A percentile compares a stretch with the other conserved stretches of the same genome.
These are phyloP conservation scores for Leucoraja erinaceus DNA, from an alignment of 2,113 vertebrate genomes.

Conservation along the genomic window DNA sequence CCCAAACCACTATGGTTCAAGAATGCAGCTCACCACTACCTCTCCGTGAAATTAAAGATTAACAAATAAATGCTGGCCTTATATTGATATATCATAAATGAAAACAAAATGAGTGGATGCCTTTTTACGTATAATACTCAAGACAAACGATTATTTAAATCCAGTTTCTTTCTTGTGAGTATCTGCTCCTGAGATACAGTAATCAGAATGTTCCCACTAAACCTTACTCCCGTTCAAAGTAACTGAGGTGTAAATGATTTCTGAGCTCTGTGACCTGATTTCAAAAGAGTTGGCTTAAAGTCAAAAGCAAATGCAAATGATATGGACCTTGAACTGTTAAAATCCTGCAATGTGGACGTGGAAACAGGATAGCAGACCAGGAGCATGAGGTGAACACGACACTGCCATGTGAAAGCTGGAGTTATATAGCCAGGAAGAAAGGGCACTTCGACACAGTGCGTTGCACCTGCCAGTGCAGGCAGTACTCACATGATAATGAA, in stretches of 20 bases:
- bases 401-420: neutral
- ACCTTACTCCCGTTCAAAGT: neutral
- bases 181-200: neutral
- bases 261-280: neutral
- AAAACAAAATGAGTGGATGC: too few species aligned
- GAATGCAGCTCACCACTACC: too few species aligned
- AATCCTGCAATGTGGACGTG: neutral
- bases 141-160: neutral
- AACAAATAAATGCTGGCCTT: too few species aligned
- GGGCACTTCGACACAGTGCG: neutral
- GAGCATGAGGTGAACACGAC: neutral
- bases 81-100: too few species aligned
- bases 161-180: neutral
- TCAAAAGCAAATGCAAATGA: neutral
- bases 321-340: constrained; percentile 24
- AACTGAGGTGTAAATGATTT: neutral
- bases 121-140: too few species aligned
- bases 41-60: too few species aligned
- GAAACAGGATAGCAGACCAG: neutral
- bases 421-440: too few species aligned
- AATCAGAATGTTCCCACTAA: neutral
- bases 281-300: neutral
- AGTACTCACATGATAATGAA: neutral
- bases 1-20: too few species aligned
- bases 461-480: neutral